A percentile compares a stretch with the other conserved stretches of the same genome.
These are phyloP conservation scores for Leptobrachium ailaonicum DNA, from an alignment of 2,113 vertebrate genomes.

Conservation along the genomic window DNA sequence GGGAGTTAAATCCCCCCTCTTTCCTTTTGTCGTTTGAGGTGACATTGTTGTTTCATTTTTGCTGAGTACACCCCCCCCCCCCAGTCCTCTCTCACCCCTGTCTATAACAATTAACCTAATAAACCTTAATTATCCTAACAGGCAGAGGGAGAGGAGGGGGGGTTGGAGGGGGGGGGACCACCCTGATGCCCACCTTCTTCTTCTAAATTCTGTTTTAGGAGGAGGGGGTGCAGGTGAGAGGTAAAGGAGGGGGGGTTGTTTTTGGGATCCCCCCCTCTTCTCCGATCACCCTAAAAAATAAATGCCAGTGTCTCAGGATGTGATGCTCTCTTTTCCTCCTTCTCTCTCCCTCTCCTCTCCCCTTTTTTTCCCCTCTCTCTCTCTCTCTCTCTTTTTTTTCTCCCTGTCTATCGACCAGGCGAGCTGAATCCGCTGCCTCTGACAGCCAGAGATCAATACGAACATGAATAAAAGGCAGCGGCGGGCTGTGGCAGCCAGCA, in stretches of 20 bases:
- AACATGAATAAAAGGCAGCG: conserved; percentile 54
- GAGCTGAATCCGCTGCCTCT: conserved; percentile 49
- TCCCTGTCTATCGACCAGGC: conserved; percentile 47
- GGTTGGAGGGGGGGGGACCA: conserved; percentile 24
- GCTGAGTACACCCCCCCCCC: background rate
- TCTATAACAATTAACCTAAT: conserved; percentile 49
- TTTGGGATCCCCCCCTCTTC: conserved; percentile 37
- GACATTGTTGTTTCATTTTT: conserved; percentile 10
- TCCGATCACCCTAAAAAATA: no score
- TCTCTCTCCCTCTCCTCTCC: background rate
- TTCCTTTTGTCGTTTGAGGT: conserved; percentile 7
- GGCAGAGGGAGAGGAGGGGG: conserved; percentile 4
- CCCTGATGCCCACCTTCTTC: conserved; percentile 6
- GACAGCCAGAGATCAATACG: conserved; percentile 53
- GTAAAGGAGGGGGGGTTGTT: conserved; percentile 12
- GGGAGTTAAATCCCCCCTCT: background rate
- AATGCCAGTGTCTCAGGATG: conserved; percentile 23
- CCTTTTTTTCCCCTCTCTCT: background rate
- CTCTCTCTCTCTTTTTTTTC: conserved; percentile 9
- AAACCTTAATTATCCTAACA: conserved; percentile 45
- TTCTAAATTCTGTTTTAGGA: conserved; percentile 10
- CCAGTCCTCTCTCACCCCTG: conserved; percentile 32
- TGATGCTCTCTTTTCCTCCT: conserved; percentile 10
- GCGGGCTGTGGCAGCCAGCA: conserved; percentile 43
- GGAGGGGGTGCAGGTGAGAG: background rate